These are phyloP conservation scores for Geopemphigus sp. DNA, from an alignment of 1,140 invertebrate genomes.

Conservation along the genomic window DNA sequence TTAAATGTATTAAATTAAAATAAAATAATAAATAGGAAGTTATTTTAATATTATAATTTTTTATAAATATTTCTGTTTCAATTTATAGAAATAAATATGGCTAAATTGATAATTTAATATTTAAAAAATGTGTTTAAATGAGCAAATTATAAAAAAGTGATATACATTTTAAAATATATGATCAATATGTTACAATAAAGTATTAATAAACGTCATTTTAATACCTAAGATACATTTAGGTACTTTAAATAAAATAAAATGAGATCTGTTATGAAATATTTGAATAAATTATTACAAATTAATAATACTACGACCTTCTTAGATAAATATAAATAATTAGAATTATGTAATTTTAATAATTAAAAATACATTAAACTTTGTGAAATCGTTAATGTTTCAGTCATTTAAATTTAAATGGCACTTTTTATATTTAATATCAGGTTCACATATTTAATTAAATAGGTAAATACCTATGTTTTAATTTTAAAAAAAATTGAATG, in stretches of 20 bases:
- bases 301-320: not conserved
- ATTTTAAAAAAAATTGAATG: no score
- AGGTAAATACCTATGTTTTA: not conserved
- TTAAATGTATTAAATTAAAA: no score
- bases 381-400: constrained; percentile 4
- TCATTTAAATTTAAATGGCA: constrained; percentile 43
- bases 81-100: no score
- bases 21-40: no score
- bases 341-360: no score
- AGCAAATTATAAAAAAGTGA: not conserved
- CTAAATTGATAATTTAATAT: no score
- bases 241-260: constrained; percentile 7
- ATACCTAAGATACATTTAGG: no score
- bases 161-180: not conserved
- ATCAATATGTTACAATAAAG: not conserved
- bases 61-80: no score
- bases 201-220: no score
- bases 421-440: not conserved
- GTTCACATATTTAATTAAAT: not conserved
- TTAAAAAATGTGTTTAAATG: not conserved
- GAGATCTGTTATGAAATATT: constrained; percentile 33
- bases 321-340: not conserved
- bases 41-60: no score
- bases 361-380: no score
- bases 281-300: not conserved